These are phyloP conservation scores for Beroe ovata DNA, from an alignment of 37 sponge, comb jelly and placozoan genomes.

Conservation along the genomic window DNA sequence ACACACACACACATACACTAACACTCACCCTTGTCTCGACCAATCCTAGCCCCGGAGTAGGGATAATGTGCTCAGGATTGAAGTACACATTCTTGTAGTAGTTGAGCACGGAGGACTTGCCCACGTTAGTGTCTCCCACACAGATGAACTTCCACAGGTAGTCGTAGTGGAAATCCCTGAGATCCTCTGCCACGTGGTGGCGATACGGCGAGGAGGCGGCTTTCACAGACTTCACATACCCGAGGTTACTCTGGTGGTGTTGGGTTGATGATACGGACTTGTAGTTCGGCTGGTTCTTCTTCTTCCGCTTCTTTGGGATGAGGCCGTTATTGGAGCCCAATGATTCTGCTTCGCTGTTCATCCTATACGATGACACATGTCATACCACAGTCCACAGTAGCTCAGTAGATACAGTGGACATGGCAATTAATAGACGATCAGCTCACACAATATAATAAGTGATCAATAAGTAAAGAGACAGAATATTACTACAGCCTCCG, in stretches of 20 bases:
- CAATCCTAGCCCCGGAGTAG: slow-evolving; percentile 34
- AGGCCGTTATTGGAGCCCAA: slow-evolving; percentile 38
- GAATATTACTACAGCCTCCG: too few species aligned
- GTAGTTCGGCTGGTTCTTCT: slow-evolving; percentile 35
- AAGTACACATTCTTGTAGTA: slow-evolving; percentile 50
- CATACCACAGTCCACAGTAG: too few species aligned
- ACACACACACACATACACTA: too few species aligned
- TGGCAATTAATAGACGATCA: too few species aligned
- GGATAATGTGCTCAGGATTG: slow-evolving; percentile 3
- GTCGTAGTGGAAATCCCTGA: slow-evolving; percentile 55
- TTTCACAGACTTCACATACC: not conserved
- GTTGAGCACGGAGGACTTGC: slow-evolving; percentile 46
- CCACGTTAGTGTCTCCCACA: slow-evolving; percentile 27
- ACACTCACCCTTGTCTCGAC: slow-evolving; percentile 64
- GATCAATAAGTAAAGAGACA: too few species aligned
- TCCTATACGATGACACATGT: too few species aligned
- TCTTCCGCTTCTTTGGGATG: not conserved
- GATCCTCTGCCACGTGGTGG: not conserved
- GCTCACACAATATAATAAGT: too few species aligned
- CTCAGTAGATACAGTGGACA: too few species aligned
- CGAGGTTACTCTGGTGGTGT: not conserved
- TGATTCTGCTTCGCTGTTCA: slow-evolving; percentile 57
- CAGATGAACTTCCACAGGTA: slow-evolving; percentile 65
- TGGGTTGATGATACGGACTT: not conserved
- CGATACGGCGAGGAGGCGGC: not conserved